A percentile compares a stretch with the other conserved stretches of the same genome.
phyloP scores from a whole-genome alignment of 2,797 vertebrate species.

The Tinamus major region DNA sequence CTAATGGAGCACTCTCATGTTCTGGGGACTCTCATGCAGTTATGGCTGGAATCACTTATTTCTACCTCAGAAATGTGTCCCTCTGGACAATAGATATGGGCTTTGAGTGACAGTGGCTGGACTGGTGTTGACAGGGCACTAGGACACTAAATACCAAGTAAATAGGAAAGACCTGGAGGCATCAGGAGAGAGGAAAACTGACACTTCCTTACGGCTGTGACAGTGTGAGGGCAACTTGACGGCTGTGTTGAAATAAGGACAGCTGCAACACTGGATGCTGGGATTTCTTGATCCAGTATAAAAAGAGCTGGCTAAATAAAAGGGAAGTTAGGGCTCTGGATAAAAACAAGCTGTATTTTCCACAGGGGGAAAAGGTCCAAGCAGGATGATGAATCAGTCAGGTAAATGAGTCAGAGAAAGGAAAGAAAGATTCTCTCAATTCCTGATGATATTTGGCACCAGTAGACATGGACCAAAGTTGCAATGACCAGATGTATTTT shows the following conservation, averaged over 20 bases:
- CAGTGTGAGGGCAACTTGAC: neutral
- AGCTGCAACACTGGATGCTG: slow-evolving; percentile 17
- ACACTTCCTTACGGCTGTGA: neutral
- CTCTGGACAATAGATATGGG: neutral
- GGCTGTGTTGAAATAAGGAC: neutral
- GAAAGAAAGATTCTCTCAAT: neutral
- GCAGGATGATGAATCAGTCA: neutral
- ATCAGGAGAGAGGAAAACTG: neutral
- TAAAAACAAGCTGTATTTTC: neutral
- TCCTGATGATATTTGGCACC: neutral
- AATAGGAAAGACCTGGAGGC: neutral
- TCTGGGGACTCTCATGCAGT: neutral
- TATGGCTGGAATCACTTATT: neutral
- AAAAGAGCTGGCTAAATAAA: neutral
- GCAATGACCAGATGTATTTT: neutral
- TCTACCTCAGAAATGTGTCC: neutral
- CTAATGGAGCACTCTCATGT: neutral
- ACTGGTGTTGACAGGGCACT: neutral
- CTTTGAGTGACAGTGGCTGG: neutral
- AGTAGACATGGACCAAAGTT: neutral
- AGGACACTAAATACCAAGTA: neutral
- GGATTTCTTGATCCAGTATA: neutral
- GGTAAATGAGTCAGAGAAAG: neutral
- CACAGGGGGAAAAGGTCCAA: neutral
- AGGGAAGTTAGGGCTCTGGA: neutral